Base-by-base conservation (phyloP, 2,888 invertebrate species). In the Dyspetes luteomarginatus region DNA sequence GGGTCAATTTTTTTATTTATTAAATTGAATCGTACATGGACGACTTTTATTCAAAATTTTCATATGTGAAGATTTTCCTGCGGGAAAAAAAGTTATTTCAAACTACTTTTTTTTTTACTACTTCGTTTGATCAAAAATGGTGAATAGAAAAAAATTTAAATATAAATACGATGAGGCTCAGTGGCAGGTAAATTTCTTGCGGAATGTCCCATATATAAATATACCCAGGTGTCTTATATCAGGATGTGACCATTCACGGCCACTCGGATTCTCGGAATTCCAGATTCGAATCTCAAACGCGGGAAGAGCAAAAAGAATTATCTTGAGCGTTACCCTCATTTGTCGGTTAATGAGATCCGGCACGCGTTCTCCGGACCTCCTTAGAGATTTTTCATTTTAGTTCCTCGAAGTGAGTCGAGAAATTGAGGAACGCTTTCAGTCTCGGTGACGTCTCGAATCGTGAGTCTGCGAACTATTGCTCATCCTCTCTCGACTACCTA, bases 231-330 rank as follows among this genome's bases (percentile, higher is more conserved):
- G 36, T 12, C 2, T 9, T 12, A 12, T 45, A 55, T 45, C 45
- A 28, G 50, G 58, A 58, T 67, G 52, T 52, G 17, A 22, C 41
- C n/a, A 17, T 36, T 36, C 36, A 36, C 36, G 36, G 36, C 22
- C 58, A 4, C 17, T 36, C 56, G 58, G 58, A 58, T 58, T 67
- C 52, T 67, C 22, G 19, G 19, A 12, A 50, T 36, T 9, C 36
- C 15, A 15, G 4, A 52, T 41, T 30, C 30, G 30, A 22, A 36
- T 52, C 41, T 50, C 30, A 50, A 15, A 15, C 30, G 9, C n/a
- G 36, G 36, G 24, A 36, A 36, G 36, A 12, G 36, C 36, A 12
- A 36, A 36, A 36, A 12, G 12, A 2, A 36, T 36, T 36, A 7
- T 36, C 9, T 12, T 36, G 7, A 12, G 36, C 36, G 36, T 12